Evolutionary conservation across 2,888 invertebrate genomes (phyloP).

Genomic region (Tenthredo distinguenda): DNA sequence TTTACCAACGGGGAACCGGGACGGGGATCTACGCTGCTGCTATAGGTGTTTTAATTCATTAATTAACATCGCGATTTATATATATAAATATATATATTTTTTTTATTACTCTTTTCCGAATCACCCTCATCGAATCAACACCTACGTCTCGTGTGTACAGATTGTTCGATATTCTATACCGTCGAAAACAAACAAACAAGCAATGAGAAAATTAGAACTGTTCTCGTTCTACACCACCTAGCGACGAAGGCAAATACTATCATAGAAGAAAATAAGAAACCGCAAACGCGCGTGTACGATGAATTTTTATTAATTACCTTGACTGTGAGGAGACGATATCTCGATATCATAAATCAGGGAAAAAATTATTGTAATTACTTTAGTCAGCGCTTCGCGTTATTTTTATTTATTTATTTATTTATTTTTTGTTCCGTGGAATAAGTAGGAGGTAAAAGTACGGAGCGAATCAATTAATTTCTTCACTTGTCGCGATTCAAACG

Average conservation of each 20-base stretch:
- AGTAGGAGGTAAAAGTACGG: background rate
- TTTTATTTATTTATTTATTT: background rate
- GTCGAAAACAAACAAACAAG: background rate
- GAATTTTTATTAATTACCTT: background rate
- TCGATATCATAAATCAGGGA: background rate
- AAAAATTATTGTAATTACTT: background rate
- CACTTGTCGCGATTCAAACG: background rate
- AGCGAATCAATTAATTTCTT: background rate
- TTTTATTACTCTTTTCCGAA: background rate
- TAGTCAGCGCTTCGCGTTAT: background rate
- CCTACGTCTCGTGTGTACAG: background rate
- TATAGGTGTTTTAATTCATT: background rate
- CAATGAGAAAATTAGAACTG: background rate
- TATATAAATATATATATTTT: background rate
- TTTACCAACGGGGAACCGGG: background rate
- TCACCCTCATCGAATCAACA: background rate
- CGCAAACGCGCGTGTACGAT: background rate
- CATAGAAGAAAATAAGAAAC: background rate
- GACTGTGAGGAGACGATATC: slow-evolving; percentile 16
- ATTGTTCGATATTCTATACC: background rate
- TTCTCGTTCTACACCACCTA: background rate
- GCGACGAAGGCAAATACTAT: background rate
- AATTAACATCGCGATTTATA: background rate
- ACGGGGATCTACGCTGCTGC: background rate
- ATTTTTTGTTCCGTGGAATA: background rate